Base-by-base conservation (phyloP, 2,888 invertebrate species). In the Chrysolina haemoptera region DNA sequence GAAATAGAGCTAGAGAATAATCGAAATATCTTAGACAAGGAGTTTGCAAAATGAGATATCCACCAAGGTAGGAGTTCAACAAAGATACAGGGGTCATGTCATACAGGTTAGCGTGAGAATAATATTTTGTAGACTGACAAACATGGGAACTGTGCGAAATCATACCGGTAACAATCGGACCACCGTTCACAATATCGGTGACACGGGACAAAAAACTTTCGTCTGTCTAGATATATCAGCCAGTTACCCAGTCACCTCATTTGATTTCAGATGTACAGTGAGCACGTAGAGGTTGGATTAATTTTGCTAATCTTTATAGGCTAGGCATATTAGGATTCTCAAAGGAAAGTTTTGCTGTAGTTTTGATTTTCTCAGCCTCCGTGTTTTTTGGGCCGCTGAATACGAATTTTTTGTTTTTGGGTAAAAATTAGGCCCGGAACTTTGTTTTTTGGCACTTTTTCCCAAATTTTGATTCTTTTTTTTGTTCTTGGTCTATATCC, bases 181-280 rank as follows among this genome's bases (percentile, higher is more conserved):
- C 27, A 27, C 59, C 27, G 27, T 59, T 59, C 59, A 59, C 59
- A 35, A 59, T 59, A 35, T 59, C 59, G 22, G 55, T 59, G 59
- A 35, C 59, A 59, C 59, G 59, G 59, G 59, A 59, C 35, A 59
- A 59, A 59, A 59, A 59, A 27, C 59, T 35, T 59, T 22, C 22
- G 59, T 59, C 59, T 59, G 59, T 59, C 27, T 59, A 27, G 27
- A 59, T 59, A n/a, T 27, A 8, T n/a, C 59, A 12, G 9, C 14
- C 59, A 59, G 53, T 53, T 53, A 18, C 53, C 20, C 18, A 11
- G 53, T 12, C 43, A 5, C 16, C 20, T 20, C 53, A 11, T 11
- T 20, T 20, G 12, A 53, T 20, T 18, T 53, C 53, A 53, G 11
- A 53, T 53, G 14, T 35, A 35, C 35, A 35, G 8, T 20, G 20